Percentiles rank a stretch among this genome's conserved stretches.
These are phyloP conservation scores for Nomada fucata DNA, from an alignment of 2,888 invertebrate species.

Conservation along the genomic window DNA sequence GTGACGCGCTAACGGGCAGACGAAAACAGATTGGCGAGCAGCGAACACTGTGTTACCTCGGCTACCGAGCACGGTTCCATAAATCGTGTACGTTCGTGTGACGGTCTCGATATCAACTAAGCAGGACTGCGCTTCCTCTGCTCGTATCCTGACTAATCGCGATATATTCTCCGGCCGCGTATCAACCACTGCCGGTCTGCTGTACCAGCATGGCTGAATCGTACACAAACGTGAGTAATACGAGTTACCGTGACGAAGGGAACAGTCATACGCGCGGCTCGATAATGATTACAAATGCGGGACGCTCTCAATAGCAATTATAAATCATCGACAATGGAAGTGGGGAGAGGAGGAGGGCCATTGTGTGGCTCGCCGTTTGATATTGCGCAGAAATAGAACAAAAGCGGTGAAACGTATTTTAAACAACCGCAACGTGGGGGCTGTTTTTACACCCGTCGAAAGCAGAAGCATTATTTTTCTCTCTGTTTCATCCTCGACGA, in stretches of 20 bases:
- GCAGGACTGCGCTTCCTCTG: constrained; percentile 67
- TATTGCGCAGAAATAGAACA: constrained; percentile 11
- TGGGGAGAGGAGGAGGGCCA: background rate
- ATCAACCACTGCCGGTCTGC: constrained; percentile 53
- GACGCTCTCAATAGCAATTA: constrained; percentile 48
- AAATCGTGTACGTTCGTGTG: constrained; percentile 36
- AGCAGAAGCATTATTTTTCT: constrained; percentile 24
- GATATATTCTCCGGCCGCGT: constrained; percentile 60
- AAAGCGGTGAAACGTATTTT: constrained; percentile 3
- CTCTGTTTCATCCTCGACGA: background rate
- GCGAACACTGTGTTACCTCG: constrained; percentile 15
- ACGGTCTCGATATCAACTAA: constrained; percentile 67
- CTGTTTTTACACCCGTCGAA: constrained; percentile 10
- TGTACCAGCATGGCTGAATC: constrained; percentile 59
- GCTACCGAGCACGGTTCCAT: constrained; percentile 13
- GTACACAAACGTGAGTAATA: constrained; percentile 67
- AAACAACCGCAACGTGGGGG: background rate
- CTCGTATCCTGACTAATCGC: constrained; percentile 64
- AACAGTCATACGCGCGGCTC: constrained; percentile 51
- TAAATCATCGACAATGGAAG: constrained; percentile 31
- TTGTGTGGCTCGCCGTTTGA: background rate
- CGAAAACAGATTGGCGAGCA: background rate
- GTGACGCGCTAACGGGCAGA: background rate
- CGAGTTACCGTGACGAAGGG: constrained; percentile 59
- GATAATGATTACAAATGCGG: constrained; percentile 63